Base-by-base conservation (phyloP, 2,888 invertebrate genomes). In the Troides aeacus region DNA sequence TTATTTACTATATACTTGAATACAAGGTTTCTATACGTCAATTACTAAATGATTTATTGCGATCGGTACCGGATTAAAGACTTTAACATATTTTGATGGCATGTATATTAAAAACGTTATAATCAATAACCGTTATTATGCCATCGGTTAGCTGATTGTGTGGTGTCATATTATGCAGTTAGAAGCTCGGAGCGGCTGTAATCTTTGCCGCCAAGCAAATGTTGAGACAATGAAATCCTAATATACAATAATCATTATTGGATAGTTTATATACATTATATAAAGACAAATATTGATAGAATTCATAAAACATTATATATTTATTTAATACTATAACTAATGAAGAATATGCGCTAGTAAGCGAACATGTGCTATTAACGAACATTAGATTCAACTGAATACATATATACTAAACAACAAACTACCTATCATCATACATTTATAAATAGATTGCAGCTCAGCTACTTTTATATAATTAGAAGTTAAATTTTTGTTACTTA, bases 121-220 rank as follows among this genome's bases (percentile, higher is more conserved):
- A 82, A 81, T 82, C 76, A 76, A 75, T 75, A 73, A 77, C 70
- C 77, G 78, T 79, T 81, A 80, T 81, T 78, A 74, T 70, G 70
- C 71, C 72, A 62, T 71, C 72, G 73, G 70, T 72, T 69, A 63
- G 73, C 73, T 76, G 75, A 79, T 79, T 75, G 74, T 72, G 68
- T 68, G 68, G 72, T 72, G 64, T 69, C 59, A 64, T 50, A 74
- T 75, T 77, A 79, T 81, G 78, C 78, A 79, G 83, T 84, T 77
- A 77, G 73, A 73, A 75, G 75, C 74, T 74, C 74, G 77, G 73
- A 73, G 75, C 71, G 75, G 74, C 70, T 66, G 61, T 36, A 59
- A 72, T 68, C 65, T 67, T 62, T 50, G 59, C 73, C 72, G 72
- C 61, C 36, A 17, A 42, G 46, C 46, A 42, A 24, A 10, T 62